Conservation (phyloP, 2,113 vertebrate genomes). For the Muscicapa adusta region DNA sequence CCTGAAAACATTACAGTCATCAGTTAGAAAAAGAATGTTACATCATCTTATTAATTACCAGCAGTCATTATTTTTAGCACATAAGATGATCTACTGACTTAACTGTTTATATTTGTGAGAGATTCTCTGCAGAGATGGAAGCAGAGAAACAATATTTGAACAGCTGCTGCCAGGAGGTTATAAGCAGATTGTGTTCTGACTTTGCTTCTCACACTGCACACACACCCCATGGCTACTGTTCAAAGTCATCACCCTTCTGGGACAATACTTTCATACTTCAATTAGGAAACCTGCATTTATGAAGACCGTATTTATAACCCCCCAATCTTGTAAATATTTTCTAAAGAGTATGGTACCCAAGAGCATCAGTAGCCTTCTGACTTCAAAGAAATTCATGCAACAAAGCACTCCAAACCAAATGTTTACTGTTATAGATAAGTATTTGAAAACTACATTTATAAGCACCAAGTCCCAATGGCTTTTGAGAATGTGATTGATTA, state of each 20-base stretch:
- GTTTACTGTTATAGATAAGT: not conserved
- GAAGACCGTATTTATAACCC: not conserved
- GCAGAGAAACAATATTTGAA: slow-evolving; percentile 28
- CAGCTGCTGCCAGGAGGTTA: slow-evolving; percentile 5
- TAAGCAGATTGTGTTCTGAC: not conserved
- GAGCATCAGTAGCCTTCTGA: not conserved
- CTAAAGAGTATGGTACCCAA: not conserved
- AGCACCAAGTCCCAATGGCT: not conserved
- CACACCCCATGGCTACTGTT: not conserved
- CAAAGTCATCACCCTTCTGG: not conserved
- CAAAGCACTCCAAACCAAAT: not conserved
- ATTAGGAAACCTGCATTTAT: not conserved
- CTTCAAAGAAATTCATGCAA: not conserved
- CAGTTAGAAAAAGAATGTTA: not conserved
- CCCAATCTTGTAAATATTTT: not conserved
- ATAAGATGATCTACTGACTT: not conserved
- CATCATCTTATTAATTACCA: not conserved
- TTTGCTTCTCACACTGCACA: not conserved
- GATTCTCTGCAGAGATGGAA: slow-evolving; percentile 2
- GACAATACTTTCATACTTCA: not conserved
- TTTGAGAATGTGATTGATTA: not conserved
- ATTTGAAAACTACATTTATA: not conserved
- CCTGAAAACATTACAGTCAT: not conserved
- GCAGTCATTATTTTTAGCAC: not conserved
- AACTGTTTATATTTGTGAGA: not conserved